Base-by-base conservation (phyloP, 2,888 invertebrate genomes). In the Acleris emargana region DNA sequence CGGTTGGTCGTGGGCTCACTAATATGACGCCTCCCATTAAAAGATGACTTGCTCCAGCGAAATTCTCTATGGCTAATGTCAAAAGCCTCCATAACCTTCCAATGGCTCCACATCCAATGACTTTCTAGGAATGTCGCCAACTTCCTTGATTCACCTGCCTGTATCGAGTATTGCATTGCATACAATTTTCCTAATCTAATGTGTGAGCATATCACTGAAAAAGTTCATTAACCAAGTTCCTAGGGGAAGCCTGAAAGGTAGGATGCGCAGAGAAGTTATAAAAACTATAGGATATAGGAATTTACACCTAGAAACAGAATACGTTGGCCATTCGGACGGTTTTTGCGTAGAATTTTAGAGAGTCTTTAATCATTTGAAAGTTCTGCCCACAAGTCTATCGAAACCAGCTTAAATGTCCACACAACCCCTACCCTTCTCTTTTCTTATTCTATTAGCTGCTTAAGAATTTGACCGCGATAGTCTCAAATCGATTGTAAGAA, bases 81-180 rank as follows among this genome's bases (percentile, higher is more conserved):
- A 6, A n/a, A 16, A 45, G 17, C 17, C 6, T 45, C n/a, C n/a
- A 45, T 45, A 45, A 16, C 17, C 16, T 45, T 16, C 45, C 45
- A 45, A 6, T n/a, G 17, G 6, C 45, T 45, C 45, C 45, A n/a
- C 7, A 17, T 45, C 6, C 45, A 13, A 17, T 45, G 5, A 45
- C 5, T 17, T 17, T 45, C 16, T 17, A 58, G 25, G 18, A 64
- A 59, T 42, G 49, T 43, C n/a, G 22, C 9, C 52, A 58, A 42
- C 18, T 47, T 13, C 38, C 28, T 43, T 58, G 73, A 60, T 62
- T 67, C 52, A 68, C 69, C 49, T 68, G 69, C 64, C 50, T 66
- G 69, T 68, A 69, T 68, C 70, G 71, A 71, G 63, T 76, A 78
- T 77, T 77, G 75, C 76, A 78, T 77, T 77, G 75, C 76, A 75